Evolutionary conservation across 2,888 invertebrate species (phyloP), one percentile per base, ranked within the genome.

Genomic region (Physocephala rufipes): DNA sequence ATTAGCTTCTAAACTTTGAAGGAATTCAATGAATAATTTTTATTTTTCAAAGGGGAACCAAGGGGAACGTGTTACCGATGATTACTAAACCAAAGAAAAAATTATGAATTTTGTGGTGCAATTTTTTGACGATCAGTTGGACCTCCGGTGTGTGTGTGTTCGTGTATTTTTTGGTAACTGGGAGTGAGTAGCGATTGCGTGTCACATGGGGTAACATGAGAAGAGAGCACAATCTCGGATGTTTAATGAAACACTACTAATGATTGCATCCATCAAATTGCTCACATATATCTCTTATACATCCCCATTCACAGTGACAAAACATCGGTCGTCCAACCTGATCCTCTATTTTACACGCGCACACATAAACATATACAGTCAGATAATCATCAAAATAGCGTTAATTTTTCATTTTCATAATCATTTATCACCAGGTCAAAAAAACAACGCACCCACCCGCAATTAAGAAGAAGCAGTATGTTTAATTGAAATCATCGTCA

Each of bases 341-440:
- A 36, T 28, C 53, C 47, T 47, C 53, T 16, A 24, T 24, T 15
- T 12, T 36, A 47, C 51, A 62, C 59, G 47, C 64, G 4, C 19
- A 21, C 24, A 5, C 13, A 9, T 21, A 53, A 19, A 53, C 21
- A 21, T 21, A 7, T 53, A 21, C 58, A 70, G 28, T 45, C 65
- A 59, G 61, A 61, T 65, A 66, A 45, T 19, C 45, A 65, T 55
- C 67, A 28, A 47, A 47, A 64, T 51, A 43, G 58, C 67, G 63
- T 58, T 53, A 71, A 73, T 73, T 73, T 71, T 73, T 73, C 73
- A 73, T 67, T 58, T 51, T 45, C 49, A 70, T 21, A 68, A 73
- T 71, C 73, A 73, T 69, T 61, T 61, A 51, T 21, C 71, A 59
- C 28, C 30, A 19, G 26, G 3, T 30, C 36, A 64, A 53, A 51